Conservation (phyloP, 2,888 invertebrate genomes). For the Eupelmus urozonus region DNA sequence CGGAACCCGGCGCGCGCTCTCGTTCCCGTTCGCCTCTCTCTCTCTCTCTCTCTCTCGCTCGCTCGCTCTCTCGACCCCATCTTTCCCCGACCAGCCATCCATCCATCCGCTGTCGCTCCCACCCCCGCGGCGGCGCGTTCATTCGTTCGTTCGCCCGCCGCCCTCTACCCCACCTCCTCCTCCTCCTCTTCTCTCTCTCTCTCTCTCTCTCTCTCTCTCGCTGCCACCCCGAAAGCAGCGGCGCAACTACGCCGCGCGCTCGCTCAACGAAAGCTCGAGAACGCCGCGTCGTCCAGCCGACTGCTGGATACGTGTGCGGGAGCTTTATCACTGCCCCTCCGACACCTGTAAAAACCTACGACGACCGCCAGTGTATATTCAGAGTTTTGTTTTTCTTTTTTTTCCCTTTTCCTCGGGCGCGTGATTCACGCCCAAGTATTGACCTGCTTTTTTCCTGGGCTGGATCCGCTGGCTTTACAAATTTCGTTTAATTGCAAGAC, state of each 20-base stretch:
- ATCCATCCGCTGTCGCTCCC: slow-evolving; percentile 60
- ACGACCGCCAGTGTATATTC: too few relatives aligned
- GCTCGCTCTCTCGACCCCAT: slow-evolving; percentile 56
- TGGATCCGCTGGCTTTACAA: too few relatives aligned
- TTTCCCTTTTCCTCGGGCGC: too few relatives aligned
- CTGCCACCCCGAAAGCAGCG: slow-evolving; percentile 16
- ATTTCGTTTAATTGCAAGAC: too few relatives aligned
- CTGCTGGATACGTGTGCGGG: neutral
- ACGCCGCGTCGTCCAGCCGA: neutral
- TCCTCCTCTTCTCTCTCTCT: too few relatives aligned
- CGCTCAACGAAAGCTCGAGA: slow-evolving; percentile 45
- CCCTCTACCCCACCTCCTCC: slow-evolving; percentile 30
- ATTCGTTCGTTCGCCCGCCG: slow-evolving; percentile 55
- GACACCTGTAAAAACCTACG: neutral
- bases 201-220: neutral
- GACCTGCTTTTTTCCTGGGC: too few relatives aligned
- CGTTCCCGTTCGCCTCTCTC: slow-evolving; percentile 62
- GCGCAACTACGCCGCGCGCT: neutral
- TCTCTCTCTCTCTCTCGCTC: slow-evolving; percentile 34
- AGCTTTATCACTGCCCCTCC: neutral
- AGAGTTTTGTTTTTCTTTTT: neutral
- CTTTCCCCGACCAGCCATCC: slow-evolving; percentile 58
- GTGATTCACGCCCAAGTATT: too few relatives aligned
- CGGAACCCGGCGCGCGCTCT: too few relatives aligned
- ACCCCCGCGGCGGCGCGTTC: slow-evolving; percentile 51